These are phyloP conservation scores for Dysdera silvatica DNA, from an alignment of 1,140 invertebrate genomes.

Conservation along the genomic window DNA sequence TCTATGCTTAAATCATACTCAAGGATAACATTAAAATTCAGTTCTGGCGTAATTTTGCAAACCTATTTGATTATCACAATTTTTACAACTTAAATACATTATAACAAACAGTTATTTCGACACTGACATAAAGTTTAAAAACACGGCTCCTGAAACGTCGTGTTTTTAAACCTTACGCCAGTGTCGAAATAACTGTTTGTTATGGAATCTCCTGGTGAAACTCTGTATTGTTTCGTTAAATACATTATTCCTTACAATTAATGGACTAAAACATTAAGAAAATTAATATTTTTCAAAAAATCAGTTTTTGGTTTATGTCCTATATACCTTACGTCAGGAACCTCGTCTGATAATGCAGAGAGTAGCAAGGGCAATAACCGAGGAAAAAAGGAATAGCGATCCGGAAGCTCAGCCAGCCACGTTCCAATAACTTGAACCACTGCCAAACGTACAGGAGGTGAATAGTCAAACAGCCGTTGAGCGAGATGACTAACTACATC, in stretches of 20 bases:
- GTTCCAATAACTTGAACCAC: slow-evolving; percentile 57
- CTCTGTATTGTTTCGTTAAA: background rate
- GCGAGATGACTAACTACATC: slow-evolving; percentile 58
- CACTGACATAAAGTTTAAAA: too few relatives aligned
- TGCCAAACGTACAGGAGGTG: slow-evolving; percentile 56
- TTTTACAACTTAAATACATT: too few relatives aligned
- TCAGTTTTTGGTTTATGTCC: background rate
- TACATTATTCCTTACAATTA: background rate
- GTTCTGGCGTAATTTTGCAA: too few relatives aligned
- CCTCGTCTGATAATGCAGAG: slow-evolving; percentile 64
- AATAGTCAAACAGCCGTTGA: slow-evolving; percentile 66
- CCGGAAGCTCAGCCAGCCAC: slow-evolving; percentile 60
- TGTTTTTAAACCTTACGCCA: too few relatives aligned
- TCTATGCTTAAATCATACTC: too few relatives aligned
- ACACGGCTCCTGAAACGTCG: too few relatives aligned
- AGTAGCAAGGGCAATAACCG: slow-evolving; percentile 64
- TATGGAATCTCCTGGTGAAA: background rate
- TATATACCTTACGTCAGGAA: slow-evolving; percentile 50
- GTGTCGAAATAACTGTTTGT: too few relatives aligned
- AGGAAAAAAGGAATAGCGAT: slow-evolving; percentile 69
- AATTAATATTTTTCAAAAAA: background rate
- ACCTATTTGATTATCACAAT: too few relatives aligned
- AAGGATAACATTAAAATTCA: too few relatives aligned
- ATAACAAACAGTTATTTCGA: too few relatives aligned
- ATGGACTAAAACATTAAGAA: background rate